Conservation (phyloP, 2,113 vertebrate genomes). For the Indri indri region DNA sequence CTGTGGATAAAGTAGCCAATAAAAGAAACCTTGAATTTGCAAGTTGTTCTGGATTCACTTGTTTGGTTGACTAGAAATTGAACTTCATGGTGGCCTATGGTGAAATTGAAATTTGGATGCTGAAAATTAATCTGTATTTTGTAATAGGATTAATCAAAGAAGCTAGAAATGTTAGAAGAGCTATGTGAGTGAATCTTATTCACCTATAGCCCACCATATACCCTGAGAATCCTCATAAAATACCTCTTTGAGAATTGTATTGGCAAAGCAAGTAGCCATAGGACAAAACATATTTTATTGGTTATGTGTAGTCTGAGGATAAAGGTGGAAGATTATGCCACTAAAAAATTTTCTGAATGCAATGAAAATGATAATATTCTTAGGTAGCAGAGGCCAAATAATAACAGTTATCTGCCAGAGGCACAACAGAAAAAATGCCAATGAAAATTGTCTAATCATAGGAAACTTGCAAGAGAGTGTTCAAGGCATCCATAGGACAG, state of each 20-base stretch:
- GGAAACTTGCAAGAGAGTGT: background rate
- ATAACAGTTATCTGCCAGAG: background rate
- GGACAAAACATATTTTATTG: background rate
- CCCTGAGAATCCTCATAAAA: background rate
- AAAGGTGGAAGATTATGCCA: background rate
- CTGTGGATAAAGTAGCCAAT: background rate
- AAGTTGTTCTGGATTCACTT: background rate
- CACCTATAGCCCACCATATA: background rate
- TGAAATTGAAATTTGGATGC: background rate
- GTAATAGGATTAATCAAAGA: background rate
- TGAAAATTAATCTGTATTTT: background rate
- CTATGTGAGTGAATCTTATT: background rate
- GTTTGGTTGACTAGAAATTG: background rate
- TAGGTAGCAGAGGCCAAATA: background rate
- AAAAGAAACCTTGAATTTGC: background rate
- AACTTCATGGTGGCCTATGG: background rate
- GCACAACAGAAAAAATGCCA: background rate
- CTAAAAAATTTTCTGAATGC: background rate
- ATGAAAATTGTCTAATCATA: background rate
- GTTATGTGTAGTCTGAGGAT: background rate
- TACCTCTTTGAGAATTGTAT: background rate
- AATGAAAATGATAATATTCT: background rate
- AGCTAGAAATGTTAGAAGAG: background rate
- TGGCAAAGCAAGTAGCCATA: background rate
- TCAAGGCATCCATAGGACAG: too few species aligned